Evolutionary conservation across 2,113 vertebrate species (phyloP), one percentile per base, ranked within the genome.

Genomic region (Clarias macrocephalus): DNA sequence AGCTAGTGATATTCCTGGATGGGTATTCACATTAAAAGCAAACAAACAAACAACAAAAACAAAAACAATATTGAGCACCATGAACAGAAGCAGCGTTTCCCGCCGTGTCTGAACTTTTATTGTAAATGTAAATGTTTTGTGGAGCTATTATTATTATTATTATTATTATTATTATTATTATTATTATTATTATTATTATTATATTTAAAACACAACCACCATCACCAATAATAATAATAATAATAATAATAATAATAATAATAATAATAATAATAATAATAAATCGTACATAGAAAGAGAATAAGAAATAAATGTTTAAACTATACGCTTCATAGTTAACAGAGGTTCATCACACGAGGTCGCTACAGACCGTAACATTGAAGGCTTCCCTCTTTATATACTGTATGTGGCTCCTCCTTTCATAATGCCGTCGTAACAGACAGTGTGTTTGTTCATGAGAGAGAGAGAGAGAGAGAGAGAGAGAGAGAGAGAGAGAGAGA

Each of bases 281-380:
- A 7, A 12, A 21, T 72, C 19, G 23, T 54, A 76, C 54, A 25
- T 75, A 30, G 57, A 79, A 30, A 19, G 3, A 19, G 3, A 4
- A 25, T 16, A 54, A 57, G n/a, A n/a, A n/a, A n/a, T 3, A 62
- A 15, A 3, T 80, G 7, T 56, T 52, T 52, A 56, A 56, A 28
- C 18, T 18, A 57, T 57, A 9, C 19, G 1, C 48, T 28, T 30
- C 6, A 5, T 54, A 25, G 5, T 30, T 73, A 30, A 59, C n/a
- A n/a, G 48, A 18, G 30, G 21, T 19, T 70, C 21, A 56, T 60
- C 63, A 80, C 28, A 16, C 12, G 79, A 86, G 37, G 82, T 30
- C 85, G 28, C 72, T 76, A 66, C 48, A 89, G 89, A 88, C 89
- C 86, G n/a, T 80, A 60, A 42, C n/a, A 70, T 85, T 73, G 21